Evolutionary conservation across 2,888 invertebrate genomes (phyloP).

Genomic region (Hyalella azteca): DNA sequence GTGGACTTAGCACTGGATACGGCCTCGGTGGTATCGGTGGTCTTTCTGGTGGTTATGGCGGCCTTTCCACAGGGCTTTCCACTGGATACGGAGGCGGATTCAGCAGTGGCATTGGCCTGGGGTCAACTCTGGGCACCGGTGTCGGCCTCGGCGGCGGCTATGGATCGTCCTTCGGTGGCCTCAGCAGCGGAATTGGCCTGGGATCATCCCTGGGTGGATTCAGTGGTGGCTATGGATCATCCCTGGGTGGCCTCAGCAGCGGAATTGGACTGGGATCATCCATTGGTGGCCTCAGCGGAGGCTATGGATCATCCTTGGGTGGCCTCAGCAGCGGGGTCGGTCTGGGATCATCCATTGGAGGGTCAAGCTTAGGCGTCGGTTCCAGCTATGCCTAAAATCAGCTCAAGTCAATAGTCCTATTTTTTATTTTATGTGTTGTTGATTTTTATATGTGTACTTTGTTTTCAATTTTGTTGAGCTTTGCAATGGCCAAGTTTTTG

Average conservation of each 20-base stretch:
- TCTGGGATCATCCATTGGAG: not conserved
- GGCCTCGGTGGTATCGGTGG: no score
- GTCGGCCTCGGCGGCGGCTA: not conserved
- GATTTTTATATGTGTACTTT: slow-evolving; percentile 5
- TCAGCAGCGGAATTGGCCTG: not conserved
- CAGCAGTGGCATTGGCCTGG: not conserved
- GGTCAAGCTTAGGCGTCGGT: not conserved
- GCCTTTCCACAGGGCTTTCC: not conserved
- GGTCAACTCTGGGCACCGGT: no score
- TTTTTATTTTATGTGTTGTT: not conserved
- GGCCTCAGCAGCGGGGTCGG: not conserved
- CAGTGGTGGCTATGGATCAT: not conserved
- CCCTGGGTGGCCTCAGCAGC: not conserved
- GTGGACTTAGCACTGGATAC: no score
- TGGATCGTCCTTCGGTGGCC: not conserved
- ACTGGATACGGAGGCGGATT: not conserved
- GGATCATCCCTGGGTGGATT: not conserved
- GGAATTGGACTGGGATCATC: not conserved
- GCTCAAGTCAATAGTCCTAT: not conserved
- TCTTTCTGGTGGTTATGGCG: not conserved
- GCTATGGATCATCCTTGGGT: not conserved
- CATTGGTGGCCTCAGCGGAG: not conserved
- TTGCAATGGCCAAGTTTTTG: not conserved
- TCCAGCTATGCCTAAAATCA: not conserved
- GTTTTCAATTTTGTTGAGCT: not conserved